A percentile compares a stretch with the other conserved stretches of the same genome.
These are phyloP conservation scores for Vanessa atalanta DNA, from an alignment of 1,140 invertebrate genomes.

Conservation along the genomic window DNA sequence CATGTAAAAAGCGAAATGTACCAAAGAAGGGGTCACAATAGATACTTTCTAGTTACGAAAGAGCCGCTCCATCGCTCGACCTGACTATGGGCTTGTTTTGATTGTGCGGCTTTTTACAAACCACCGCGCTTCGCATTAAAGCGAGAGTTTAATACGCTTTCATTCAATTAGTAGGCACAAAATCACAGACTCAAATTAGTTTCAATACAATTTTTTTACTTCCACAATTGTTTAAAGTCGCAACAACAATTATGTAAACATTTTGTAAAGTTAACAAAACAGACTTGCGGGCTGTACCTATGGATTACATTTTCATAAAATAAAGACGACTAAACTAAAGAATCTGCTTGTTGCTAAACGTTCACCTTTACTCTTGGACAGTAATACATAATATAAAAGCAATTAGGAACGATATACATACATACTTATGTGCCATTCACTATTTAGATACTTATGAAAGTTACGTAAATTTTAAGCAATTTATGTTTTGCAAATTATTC, in stretches of 20 bases:
- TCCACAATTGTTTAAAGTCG: not conserved
- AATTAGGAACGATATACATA: not conserved
- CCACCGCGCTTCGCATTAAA: constrained; percentile 13
- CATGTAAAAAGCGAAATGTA: constrained; percentile 46
- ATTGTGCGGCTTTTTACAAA: constrained; percentile 23
- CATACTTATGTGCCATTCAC: not conserved
- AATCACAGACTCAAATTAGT: constrained; percentile 5
- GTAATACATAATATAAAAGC: too few species aligned
- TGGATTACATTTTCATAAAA: too few species aligned
- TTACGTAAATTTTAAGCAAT: too few species aligned
- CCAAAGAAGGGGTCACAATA: constrained; percentile 41
- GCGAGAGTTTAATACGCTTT: constrained; percentile 24
- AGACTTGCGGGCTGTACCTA: too few species aligned
- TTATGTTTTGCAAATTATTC: too few species aligned
- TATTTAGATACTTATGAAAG: too few species aligned
- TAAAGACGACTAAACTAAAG: too few species aligned
- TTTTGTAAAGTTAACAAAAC: too few species aligned
- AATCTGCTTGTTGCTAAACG: too few species aligned
- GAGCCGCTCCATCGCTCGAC: constrained; percentile 41
- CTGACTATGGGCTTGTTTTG: constrained; percentile 28
- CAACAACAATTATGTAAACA: not conserved
- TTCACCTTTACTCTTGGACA: too few species aligned
- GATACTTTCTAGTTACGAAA: constrained; percentile 74
- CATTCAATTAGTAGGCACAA: constrained; percentile 14
- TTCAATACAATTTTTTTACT: not conserved